Evolutionary conservation across 2,797 vertebrate genomes (phyloP).

Genomic region (Galago senegalensis): DNA sequence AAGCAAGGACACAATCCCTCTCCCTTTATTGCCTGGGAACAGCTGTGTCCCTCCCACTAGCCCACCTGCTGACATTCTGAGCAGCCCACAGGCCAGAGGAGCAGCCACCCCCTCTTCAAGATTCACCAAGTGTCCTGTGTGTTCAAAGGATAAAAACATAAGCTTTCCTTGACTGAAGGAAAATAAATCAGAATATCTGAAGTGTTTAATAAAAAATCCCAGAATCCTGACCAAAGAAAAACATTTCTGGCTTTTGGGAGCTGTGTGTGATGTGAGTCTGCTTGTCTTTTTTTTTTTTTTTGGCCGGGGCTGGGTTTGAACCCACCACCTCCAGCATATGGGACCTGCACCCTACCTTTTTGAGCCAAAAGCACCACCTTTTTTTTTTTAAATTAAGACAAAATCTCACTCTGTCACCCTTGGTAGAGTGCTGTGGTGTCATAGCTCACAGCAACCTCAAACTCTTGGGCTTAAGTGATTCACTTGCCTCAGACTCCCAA

Average conservation of each 20-base stretch:
- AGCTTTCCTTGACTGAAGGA: background rate
- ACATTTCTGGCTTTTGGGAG: background rate
- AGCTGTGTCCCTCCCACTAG: background rate
- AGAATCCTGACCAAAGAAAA: background rate
- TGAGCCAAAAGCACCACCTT: too few relatives aligned
- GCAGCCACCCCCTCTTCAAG: background rate
- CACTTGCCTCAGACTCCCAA: too few relatives aligned
- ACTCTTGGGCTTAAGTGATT: too few relatives aligned
- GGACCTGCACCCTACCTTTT: too few relatives aligned
- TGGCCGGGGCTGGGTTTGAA: too few relatives aligned
- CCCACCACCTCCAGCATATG: too few relatives aligned
- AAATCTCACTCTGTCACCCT: too few relatives aligned
- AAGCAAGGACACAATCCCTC: background rate
- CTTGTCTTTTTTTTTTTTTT: background rate
- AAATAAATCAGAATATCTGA: conserved; percentile 33
- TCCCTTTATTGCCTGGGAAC: background rate
- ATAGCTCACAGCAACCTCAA: too few relatives aligned
- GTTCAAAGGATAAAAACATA: background rate
- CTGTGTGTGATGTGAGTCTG: too few relatives aligned
- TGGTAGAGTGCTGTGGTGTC: too few relatives aligned
- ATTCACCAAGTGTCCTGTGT: background rate
- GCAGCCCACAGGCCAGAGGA: background rate
- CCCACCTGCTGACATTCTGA: background rate
- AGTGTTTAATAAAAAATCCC: background rate
- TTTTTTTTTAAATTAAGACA: too few relatives aligned